Conservation (phyloP, 2,113 vertebrate species). For the Choloepus hoffmanni region DNA sequence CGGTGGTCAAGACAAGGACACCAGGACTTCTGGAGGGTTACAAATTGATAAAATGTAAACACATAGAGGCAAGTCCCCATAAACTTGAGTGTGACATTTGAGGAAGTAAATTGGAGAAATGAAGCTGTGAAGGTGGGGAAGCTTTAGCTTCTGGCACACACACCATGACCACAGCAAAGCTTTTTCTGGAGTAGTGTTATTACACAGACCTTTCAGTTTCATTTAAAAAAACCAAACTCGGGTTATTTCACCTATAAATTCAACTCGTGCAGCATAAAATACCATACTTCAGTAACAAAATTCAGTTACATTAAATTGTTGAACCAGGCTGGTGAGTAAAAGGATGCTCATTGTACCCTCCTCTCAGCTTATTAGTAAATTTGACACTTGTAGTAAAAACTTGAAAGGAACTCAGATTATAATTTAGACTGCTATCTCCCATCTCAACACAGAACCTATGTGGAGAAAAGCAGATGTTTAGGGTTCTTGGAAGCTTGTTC, state of each 20-base stretch:
- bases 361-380: background rate
- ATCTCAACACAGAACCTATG: background rate
- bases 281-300: background rate
- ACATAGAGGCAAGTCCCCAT: background rate
- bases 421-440: background rate
- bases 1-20: conserved; percentile 60
- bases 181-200: background rate
- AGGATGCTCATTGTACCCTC: background rate
- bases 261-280: background rate
- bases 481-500: background rate
- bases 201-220: background rate
- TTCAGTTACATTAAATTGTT: background rate
- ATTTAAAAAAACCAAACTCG: background rate
- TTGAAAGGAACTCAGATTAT: background rate
- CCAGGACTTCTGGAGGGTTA: background rate
- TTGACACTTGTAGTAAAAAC: background rate
- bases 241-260: background rate
- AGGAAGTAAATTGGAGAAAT: conserved; percentile 81
- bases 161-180: background rate
- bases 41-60: background rate
- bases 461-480: background rate
- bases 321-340: background rate
- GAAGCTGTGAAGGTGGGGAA: conserved; percentile 72
- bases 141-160: background rate
- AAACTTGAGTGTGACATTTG: background rate